Evolutionary conservation across 2,888 invertebrate genomes (phyloP).

Genomic region (Dolichopus griseipennis): DNA sequence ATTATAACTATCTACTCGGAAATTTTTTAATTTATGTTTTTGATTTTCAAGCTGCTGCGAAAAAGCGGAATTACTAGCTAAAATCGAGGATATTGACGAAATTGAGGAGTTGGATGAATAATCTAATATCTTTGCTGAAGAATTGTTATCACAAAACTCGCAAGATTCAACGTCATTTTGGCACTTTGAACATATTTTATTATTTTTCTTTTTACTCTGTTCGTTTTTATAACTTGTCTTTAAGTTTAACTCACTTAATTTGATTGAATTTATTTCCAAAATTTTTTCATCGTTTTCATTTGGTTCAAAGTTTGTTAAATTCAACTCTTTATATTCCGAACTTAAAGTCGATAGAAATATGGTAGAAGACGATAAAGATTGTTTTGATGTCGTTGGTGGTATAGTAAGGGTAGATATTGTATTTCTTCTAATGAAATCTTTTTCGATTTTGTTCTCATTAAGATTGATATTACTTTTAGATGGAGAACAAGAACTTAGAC

Average conservation of each 20-base stretch:
- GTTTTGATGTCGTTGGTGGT: too few relatives aligned
- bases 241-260: too few relatives aligned
- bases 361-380: background rate
- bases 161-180: slow-evolving; percentile 34
- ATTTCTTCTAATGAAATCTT: too few relatives aligned
- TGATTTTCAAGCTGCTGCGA: slow-evolving; percentile 13
- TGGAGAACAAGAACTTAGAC: too few relatives aligned
- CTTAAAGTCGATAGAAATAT: slow-evolving; percentile 10
- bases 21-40: slow-evolving; percentile 14
- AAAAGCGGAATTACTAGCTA: slow-evolving; percentile 6
- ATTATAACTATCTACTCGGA: slow-evolving; percentile 32
- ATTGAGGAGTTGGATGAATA: background rate
- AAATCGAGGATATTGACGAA: background rate
- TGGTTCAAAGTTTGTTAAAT: background rate
- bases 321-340: background rate
- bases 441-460: too few relatives aligned
- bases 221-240: too few relatives aligned
- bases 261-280: background rate
- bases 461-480: too few relatives aligned
- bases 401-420: too few relatives aligned
- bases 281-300: background rate
- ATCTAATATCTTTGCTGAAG: slow-evolving; percentile 11
- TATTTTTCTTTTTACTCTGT: too few relatives aligned
- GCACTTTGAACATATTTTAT: slow-evolving; percentile 30
- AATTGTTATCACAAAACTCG: slow-evolving; percentile 37